A percentile compares a stretch with the other conserved stretches of the same genome.
Conservation (phyloP, 2,113 vertebrate genomes). For the Asarcornis scutulata region DNA sequence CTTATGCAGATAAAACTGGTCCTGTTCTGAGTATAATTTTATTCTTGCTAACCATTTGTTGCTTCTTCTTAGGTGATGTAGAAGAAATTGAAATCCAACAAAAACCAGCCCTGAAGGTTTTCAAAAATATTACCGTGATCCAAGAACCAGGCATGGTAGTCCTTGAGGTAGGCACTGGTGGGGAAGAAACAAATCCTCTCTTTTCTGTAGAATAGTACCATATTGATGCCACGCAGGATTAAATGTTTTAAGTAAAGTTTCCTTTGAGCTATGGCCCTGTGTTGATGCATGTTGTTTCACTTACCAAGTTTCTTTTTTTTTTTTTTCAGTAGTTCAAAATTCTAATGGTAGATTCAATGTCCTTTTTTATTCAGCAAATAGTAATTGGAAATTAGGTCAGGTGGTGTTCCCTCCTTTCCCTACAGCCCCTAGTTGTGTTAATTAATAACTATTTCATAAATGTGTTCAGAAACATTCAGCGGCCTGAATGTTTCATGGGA, state of each 20-base stretch:
- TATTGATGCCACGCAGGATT: background rate
- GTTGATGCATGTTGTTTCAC: background rate
- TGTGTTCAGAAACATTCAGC: background rate
- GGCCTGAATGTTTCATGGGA: background rate
- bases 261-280: background rate
- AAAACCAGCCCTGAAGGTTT: constrained; percentile 91
- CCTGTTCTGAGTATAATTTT: background rate
- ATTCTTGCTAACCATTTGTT: background rate
- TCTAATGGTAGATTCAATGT: background rate
- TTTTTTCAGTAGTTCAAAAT: background rate
- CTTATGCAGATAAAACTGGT: background rate
- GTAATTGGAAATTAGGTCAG: background rate
- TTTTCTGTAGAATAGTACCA: background rate
- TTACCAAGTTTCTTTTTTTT: background rate
- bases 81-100: constrained; percentile 93
- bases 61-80: constrained; percentile 85
- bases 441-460: background rate
- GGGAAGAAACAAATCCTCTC: background rate
- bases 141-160: constrained; percentile 92
- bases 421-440: background rate
- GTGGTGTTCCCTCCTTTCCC: background rate
- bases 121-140: constrained; percentile 91
- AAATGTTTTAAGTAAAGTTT: background rate
- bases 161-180: constrained; percentile 85
- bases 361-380: background rate